These are phyloP conservation scores for Pterocles burchelli DNA, from an alignment of 2,113 vertebrate species.

Conservation along the genomic window DNA sequence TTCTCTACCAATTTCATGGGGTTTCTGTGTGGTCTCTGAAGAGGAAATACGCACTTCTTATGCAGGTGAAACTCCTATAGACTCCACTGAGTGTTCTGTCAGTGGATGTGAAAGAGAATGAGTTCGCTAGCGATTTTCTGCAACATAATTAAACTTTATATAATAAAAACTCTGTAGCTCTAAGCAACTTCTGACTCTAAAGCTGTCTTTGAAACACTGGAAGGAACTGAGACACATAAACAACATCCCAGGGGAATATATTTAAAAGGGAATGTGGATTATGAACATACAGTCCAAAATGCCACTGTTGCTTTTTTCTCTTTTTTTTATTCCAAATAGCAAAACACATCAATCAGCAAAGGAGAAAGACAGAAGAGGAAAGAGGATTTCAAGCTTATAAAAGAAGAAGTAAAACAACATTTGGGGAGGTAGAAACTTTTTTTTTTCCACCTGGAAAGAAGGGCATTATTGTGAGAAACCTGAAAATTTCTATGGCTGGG, in stretches of 20 bases:
- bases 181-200: background rate
- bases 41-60: background rate
- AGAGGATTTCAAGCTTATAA: background rate
- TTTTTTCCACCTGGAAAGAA: background rate
- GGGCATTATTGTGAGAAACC: background rate
- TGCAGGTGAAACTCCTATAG: background rate
- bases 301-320: background rate
- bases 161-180: background rate
- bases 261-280: constrained; percentile 2
- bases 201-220: background rate
- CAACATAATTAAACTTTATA: background rate
- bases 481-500: background rate
- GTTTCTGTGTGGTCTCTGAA: background rate
- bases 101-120: background rate
- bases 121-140: background rate
- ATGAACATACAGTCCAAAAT: background rate
- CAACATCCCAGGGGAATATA: background rate
- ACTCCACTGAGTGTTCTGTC: background rate
- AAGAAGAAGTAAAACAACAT: background rate
- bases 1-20: background rate
- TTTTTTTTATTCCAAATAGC: background rate
- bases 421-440: background rate
- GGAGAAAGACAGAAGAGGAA: background rate
- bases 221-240: background rate
- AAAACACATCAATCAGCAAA: background rate